A percentile compares a stretch with the other conserved stretches of the same genome.
Conservation (phyloP, 2,797 vertebrate species). For the Aeoliscus strigatus region DNA sequence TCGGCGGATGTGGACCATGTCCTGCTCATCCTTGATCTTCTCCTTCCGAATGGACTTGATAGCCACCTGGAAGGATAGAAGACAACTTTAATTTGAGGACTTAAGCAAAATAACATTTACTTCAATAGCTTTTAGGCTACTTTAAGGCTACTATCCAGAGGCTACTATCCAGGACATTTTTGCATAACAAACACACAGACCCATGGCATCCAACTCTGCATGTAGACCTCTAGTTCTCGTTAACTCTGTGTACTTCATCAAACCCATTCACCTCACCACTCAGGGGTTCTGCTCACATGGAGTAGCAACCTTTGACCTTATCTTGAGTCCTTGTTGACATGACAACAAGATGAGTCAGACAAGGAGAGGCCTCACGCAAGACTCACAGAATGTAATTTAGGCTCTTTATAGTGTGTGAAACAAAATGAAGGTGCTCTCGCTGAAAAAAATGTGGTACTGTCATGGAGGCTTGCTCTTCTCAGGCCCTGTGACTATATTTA, state of each 20-base stretch:
- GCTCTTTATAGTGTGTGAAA: constrained; percentile 16
- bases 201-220: constrained; percentile 7
- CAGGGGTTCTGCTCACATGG: background rate
- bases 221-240: constrained; percentile 8
- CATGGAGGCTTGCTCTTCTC: constrained; percentile 39
- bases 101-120: background rate
- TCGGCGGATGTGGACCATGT: constrained; percentile 91
- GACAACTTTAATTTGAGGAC: constrained; percentile 13
- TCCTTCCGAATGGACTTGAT: constrained; percentile 97
- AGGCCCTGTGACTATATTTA: constrained; percentile 15
- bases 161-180: too few species aligned
- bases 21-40: constrained; percentile 93
- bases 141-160: too few species aligned
- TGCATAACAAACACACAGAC: too few species aligned
- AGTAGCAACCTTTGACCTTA: constrained; percentile 22
- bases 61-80: constrained; percentile 79
- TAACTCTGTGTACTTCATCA: constrained; percentile 5
- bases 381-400: constrained; percentile 46
- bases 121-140: too few species aligned
- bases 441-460: constrained; percentile 32
- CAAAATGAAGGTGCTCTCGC: constrained; percentile 41
- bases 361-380: constrained; percentile 7
- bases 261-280: constrained; percentile 3
- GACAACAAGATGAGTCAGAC: constrained; percentile 20
- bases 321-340: constrained; percentile 8